Base-by-base conservation (phyloP, 2,888 invertebrate species). In the Mesorhabditis sp. region DNA sequence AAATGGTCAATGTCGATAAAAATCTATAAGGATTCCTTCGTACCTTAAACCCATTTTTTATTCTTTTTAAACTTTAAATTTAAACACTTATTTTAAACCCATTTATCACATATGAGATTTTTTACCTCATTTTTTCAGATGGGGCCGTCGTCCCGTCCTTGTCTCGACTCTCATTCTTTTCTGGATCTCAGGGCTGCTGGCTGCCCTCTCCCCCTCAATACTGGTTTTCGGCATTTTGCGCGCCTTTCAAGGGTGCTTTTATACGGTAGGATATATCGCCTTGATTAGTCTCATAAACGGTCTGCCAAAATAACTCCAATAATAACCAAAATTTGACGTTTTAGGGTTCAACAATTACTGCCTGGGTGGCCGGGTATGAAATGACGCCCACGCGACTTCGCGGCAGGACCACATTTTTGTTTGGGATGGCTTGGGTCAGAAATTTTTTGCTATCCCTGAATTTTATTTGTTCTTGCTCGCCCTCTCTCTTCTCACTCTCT, bases 321-420 rank as follows among this genome's bases (percentile, higher is more conserved):
- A 5, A 13, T 13, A 6, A 15, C 10, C 15, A 6, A 62, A 6
- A 62, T 6, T 28, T 15, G 5, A 5, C 62, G 28, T 10, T 13
- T 62, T 62, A 65, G 65, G 65, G 65, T 43, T 41, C 65, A 10
- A 65, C 42, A 10, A 7, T 65, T 43, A 28, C 28, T 10, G 65
- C 65, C 6, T 65, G 65, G 65, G 65, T 65, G 65, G 10, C 41
- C 13, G 65, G 43, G 7, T 65, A 65, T 43, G 65, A 65, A 4
- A 6, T 65, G 63, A n/a, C 63, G 44, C 67, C 67, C 6, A n/a
- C 50, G 50, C 6, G 10, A 4, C 50, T 66, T 15, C 67, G 67
- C n/a, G 6, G 7, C 28, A 6, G 10, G n/a, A 50, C 50, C 4
- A 45, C 67, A 10, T 28, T 66, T 6, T 10, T 50, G 6, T 66